Evolutionary conservation across 2,113 vertebrate species (phyloP).

Genomic region (Zosterops borbonicus): DNA sequence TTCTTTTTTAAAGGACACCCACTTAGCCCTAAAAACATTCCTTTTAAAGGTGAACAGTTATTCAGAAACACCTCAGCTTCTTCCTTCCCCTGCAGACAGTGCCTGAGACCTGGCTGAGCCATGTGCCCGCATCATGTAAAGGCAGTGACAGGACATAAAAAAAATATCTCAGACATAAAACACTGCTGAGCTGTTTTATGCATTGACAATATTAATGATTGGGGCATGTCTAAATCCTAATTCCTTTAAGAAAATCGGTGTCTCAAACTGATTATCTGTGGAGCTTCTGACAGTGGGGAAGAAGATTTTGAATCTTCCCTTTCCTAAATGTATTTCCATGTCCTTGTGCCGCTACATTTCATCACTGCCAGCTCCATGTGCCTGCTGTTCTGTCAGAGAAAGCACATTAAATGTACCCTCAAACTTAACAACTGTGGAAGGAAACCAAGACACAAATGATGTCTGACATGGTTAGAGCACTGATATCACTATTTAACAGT

Average conservation of each 20-base stretch:
- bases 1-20: not conserved
- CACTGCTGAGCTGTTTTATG: not conserved
- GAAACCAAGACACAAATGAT: not conserved
- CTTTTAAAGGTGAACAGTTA: not conserved
- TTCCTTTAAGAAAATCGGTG: not conserved
- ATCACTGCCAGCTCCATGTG: not conserved
- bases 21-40: not conserved
- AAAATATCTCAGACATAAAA: not conserved
- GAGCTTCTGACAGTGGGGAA: constrained; percentile 50
- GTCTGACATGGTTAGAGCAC: not conserved
- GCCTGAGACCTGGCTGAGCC: not conserved
- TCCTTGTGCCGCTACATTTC: not conserved
- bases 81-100: not conserved
- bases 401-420: not conserved
- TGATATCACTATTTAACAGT: not conserved
- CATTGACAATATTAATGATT: not conserved
- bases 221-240: not conserved
- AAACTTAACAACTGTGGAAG: not conserved
- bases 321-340: not conserved
- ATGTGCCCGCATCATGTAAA: not conserved
- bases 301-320: constrained; percentile 24
- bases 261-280: constrained; percentile 65
- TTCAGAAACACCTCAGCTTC: not conserved
- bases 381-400: not conserved
- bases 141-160: not conserved